phyloP scores from a whole-genome alignment of 2,797 vertebrate species.

The Coregonus sp. region DNA sequence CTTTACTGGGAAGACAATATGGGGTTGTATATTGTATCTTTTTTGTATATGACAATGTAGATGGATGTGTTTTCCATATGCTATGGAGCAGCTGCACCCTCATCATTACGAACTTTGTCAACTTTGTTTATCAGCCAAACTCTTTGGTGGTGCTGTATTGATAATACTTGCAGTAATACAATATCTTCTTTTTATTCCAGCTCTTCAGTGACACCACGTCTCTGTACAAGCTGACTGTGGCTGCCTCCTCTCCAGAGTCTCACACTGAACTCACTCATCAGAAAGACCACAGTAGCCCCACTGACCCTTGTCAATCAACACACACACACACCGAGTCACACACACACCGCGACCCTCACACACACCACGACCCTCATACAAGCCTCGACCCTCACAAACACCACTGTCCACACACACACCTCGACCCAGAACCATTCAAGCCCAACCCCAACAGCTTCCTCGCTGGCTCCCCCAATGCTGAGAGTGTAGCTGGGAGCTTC shows the following conservation, averaged over 20 bases:
- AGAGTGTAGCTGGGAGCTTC: slow-evolving; percentile 11
- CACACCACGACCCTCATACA: neutral
- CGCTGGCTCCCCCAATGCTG: slow-evolving; percentile 17
- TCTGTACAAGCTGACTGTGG: slow-evolving; percentile 64
- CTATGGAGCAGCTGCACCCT: neutral
- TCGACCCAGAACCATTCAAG: neutral
- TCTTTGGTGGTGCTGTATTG: neutral
- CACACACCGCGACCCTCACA: too few relatives aligned
- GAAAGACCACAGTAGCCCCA: slow-evolving; percentile 22
- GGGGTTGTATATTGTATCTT: neutral
- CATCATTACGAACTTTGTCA: neutral
- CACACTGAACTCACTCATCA: slow-evolving; percentile 22
- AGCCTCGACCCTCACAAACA: neutral
- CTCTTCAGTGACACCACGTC: slow-evolving; percentile 84
- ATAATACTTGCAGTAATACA: neutral
- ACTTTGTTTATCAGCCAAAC: neutral
- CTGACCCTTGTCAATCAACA: neutral
- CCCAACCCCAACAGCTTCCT: slow-evolving; percentile 21
- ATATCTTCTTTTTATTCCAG: slow-evolving; percentile 66
- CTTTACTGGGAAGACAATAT: neutral
- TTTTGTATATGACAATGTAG: neutral
- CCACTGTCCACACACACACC: neutral
- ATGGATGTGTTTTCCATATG: neutral
- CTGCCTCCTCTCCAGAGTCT: slow-evolving; percentile 41
- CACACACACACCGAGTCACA: neutral